Evolutionary conservation across 2,797 vertebrate genomes (phyloP).

Genomic region (Synanceia verrucosa): DNA sequence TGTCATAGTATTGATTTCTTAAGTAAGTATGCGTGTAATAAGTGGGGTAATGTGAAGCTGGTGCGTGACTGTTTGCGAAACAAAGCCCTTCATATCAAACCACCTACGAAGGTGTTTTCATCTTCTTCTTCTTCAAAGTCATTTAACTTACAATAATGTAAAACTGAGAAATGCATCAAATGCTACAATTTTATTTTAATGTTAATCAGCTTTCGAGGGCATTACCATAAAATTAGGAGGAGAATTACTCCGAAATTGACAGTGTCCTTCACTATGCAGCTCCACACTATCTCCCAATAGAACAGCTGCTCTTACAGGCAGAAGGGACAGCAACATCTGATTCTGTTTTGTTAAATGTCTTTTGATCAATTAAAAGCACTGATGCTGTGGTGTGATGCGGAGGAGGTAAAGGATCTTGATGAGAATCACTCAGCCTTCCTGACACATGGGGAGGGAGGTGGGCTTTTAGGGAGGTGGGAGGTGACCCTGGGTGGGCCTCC

Average conservation of each 20-base stretch:
- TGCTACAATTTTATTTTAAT: neutral
- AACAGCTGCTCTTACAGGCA: constrained; percentile 61
- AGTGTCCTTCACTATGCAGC: neutral
- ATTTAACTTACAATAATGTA: neutral
- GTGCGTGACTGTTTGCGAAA: no score
- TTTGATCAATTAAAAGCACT: constrained; percentile 75
- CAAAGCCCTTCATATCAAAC: no score
- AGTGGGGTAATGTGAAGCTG: no score
- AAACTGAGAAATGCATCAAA: neutral
- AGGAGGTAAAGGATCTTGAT: constrained; percentile 67
- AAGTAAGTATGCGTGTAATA: no score
- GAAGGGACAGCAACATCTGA: constrained; percentile 52
- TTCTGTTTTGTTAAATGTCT: constrained; percentile 66
- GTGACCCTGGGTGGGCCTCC: constrained; percentile 72
- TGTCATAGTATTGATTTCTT: no score
- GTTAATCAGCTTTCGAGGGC: neutral
- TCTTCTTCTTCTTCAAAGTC: no score
- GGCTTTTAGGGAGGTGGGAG: constrained; percentile 64
- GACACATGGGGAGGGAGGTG: constrained; percentile 57
- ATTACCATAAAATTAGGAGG: neutral
- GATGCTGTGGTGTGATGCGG: constrained; percentile 61
- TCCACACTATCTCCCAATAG: constrained; percentile 33
- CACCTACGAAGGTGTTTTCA: neutral
- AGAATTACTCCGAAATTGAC: constrained; percentile 1
- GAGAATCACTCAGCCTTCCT: constrained; percentile 68